These are phyloP conservation scores for Carollia perspicillata DNA, from an alignment of 2,113 vertebrate genomes.

Conservation along the genomic window DNA sequence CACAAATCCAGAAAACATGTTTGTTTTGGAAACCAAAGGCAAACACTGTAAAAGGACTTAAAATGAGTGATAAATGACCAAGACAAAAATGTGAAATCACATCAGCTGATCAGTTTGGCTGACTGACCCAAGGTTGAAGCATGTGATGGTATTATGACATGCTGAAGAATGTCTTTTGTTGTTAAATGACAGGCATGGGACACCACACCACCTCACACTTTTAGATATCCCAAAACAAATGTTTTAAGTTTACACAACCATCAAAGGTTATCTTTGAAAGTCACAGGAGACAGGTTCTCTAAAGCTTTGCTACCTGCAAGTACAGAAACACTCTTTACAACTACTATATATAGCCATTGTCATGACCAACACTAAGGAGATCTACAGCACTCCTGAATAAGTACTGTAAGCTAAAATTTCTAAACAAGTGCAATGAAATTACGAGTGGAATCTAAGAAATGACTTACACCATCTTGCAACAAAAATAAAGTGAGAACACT, in stretches of 20 bases:
- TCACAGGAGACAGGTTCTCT: constrained; percentile 51
- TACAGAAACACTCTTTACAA: neutral
- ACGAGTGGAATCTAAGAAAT: neutral
- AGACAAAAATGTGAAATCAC: constrained; percentile 43
- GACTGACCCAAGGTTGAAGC: constrained; percentile 50
- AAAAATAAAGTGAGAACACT: neutral
- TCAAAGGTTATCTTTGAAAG: constrained; percentile 74
- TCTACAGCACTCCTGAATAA: neutral
- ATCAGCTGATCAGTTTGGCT: constrained; percentile 46
- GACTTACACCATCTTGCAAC: neutral
- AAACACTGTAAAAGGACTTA: constrained; percentile 35
- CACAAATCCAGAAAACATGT: constrained; percentile 20
- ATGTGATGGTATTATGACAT: constrained; percentile 10
- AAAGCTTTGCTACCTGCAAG: constrained; percentile 52
- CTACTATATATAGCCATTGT: neutral
- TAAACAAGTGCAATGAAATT: neutral
- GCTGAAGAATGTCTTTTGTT: constrained; percentile 62
- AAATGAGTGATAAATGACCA: constrained; percentile 54
- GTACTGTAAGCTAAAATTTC: neutral
- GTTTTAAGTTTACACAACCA: constrained; percentile 63
- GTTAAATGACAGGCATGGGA: constrained; percentile 51
- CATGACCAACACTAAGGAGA: neutral
- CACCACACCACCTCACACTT: constrained; percentile 49
- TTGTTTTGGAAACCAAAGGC: constrained; percentile 55
- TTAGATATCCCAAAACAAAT: constrained; percentile 76